Conservation (phyloP, 53 echinoderm and acorn worm species). For the Patiria pectinifera region DNA sequence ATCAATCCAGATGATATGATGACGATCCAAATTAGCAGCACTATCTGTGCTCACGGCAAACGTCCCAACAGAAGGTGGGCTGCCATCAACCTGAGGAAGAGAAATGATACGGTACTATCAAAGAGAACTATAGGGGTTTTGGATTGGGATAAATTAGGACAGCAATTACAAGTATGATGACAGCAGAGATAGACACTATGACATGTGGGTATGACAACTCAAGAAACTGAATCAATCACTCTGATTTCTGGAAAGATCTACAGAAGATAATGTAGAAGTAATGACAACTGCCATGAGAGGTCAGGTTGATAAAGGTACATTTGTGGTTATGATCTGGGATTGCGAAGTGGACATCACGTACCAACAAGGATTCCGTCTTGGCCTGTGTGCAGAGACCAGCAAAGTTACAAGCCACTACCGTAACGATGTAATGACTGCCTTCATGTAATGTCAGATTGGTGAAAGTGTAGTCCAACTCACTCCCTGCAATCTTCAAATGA, state of each 20-base stretch:
- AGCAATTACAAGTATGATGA: no score
- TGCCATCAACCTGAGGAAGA: constrained; percentile 40
- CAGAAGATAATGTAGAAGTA: no score
- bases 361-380: constrained; percentile 39
- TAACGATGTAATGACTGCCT: constrained; percentile 52
- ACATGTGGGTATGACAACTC: no score
- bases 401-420: constrained; percentile 63
- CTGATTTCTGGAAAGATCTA: no score
- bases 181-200: no score
- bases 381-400: constrained; percentile 62
- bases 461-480: constrained; percentile 65
- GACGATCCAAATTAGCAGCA: constrained; percentile 57
- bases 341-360: neutral
- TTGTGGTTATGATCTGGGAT: no score
- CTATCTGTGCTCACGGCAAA: constrained; percentile 63
- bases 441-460: constrained; percentile 67
- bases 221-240: no score
- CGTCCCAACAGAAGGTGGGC: constrained; percentile 49
- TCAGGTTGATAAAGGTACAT: no score
- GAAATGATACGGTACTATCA: no score
- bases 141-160: no score
- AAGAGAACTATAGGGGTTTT: no score
- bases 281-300: no score
- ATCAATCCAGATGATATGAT: constrained; percentile 16
- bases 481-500: constrained; percentile 52